A percentile compares a stretch with the other conserved stretches of the same genome.
Conservation (phyloP, 2,113 vertebrate species). For the Polyodon spathula region DNA sequence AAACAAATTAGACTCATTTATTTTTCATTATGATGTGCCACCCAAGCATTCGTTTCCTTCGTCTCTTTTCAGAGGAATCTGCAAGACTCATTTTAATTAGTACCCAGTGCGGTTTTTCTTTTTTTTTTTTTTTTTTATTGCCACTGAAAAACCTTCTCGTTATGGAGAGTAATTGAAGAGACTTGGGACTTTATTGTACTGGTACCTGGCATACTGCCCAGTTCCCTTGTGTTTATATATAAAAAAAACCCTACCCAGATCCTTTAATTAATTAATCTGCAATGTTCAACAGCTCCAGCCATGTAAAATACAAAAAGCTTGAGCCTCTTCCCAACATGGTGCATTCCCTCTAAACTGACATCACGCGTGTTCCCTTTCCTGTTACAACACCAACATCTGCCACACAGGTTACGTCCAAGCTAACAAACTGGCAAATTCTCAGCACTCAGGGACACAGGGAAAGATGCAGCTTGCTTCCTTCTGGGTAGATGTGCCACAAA, state of each 20-base stretch:
- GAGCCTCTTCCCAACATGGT: too few relatives aligned
- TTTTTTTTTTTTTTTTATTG: slow-evolving; percentile 44
- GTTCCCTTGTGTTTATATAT: neutral
- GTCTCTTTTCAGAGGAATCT: neutral
- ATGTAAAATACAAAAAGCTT: neutral
- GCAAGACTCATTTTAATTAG: slow-evolving; percentile 52
- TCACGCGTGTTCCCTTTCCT: too few relatives aligned
- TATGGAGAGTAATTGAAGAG: slow-evolving; percentile 53
- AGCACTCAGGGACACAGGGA: too few relatives aligned
- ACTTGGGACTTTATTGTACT: slow-evolving; percentile 41
- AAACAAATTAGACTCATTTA: neutral
- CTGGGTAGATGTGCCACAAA: too few relatives aligned
- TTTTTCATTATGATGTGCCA: neutral
- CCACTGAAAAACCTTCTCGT: slow-evolving; percentile 51
- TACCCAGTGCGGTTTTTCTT: slow-evolving; percentile 26
- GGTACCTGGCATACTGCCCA: slow-evolving; percentile 41
- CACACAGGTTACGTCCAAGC: too few relatives aligned
- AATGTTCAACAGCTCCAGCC: slow-evolving; percentile 26
- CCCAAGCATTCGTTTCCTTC: neutral
- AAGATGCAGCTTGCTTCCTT: too few relatives aligned
- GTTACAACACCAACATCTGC: too few relatives aligned
- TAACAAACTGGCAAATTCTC: too few relatives aligned
- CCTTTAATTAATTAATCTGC: slow-evolving; percentile 39
- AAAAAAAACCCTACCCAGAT: neutral
- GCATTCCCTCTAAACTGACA: too few relatives aligned